Percentiles rank a stretch among this genome's conserved stretches.
These are phyloP conservation scores for Podocnemis expansa DNA, from an alignment of 2,113 vertebrate species.

Conservation along the genomic window DNA sequence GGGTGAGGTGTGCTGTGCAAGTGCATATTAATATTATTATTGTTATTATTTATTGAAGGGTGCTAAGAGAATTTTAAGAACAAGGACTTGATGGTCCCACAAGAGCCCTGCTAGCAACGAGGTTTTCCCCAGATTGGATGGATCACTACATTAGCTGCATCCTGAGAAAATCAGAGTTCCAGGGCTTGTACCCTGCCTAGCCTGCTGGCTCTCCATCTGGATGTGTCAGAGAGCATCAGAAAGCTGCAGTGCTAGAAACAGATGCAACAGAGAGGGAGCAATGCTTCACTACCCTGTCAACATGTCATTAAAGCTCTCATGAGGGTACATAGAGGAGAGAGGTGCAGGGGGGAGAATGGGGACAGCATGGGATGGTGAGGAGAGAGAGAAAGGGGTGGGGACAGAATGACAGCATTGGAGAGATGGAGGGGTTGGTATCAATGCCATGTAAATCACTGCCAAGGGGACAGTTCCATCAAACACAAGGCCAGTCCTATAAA, in stretches of 20 bases:
- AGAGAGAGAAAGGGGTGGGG: slow-evolving; percentile 11
- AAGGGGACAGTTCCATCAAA: slow-evolving; percentile 75
- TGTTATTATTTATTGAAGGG: background rate
- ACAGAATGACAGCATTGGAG: slow-evolving; percentile 60
- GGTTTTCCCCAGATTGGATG: background rate
- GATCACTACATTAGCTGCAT: background rate
- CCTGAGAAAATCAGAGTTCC: slow-evolving; percentile 13
- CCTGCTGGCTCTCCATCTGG: slow-evolving; percentile 67
- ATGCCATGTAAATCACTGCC: slow-evolving; percentile 77
- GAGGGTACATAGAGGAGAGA: slow-evolving; percentile 69
- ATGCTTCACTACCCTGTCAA: slow-evolving; percentile 72
- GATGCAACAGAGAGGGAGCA: slow-evolving; percentile 63
- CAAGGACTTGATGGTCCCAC: background rate
- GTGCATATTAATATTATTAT: background rate
- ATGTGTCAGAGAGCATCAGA: slow-evolving; percentile 38
- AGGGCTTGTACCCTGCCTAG: background rate
- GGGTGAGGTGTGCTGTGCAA: background rate
- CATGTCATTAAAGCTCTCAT: slow-evolving; percentile 71
- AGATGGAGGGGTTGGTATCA: slow-evolving; percentile 72
- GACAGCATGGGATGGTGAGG: background rate
- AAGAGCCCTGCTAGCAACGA: background rate
- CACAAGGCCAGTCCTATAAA: slow-evolving; percentile 79
- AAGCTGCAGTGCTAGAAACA: slow-evolving; percentile 51
- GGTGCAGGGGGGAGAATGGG: background rate
- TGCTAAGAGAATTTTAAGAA: background rate